Evolutionary conservation across 1,140 invertebrate genomes (phyloP), one percentile per base, ranked within the genome.

Genomic region (Rhagoletis pomonella): DNA sequence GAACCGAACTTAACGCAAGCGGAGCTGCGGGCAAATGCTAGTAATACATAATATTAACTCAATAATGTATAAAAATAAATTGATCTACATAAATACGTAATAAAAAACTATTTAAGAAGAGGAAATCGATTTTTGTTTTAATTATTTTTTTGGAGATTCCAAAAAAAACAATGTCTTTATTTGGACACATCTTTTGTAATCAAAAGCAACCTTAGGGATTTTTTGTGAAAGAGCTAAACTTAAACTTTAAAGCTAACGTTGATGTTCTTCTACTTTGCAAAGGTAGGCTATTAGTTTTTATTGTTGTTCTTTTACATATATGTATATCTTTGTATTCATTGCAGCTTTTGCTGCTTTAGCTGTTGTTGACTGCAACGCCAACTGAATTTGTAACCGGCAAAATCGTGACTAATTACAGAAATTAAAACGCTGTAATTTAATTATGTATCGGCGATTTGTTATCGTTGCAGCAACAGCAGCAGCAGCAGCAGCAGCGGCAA

Each of bases 341-440:
- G 12, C 4, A 17, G n/a, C 44, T 44, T 7, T 69, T 69, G 39
- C 17, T 69, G 67, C 60, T n/a, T 62, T 62, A 62, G 60, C 19
- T 47, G 39, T 69, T 73, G 64, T 67, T 39, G n/a, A 9, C 64
- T 29, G 29, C 64, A 67, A 39, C 29, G 73, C 47, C 47, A 81
- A 81, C 73, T 81, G 73, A 81, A 81, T 81, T 55, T 81, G 73
- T 81, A 81, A 81, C 73, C 50, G 73, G 73, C 90, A 89, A 92
- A 92, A 90, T 92, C 91, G 91, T 92, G 91, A 92, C 91, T 92
- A 92, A 92, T 92, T 92, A 92, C 91, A 91, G 91, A 92, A 92
- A 92, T 92, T 92, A 92, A 92, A 92, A 92, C 91, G 91, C 91
- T 92, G 91, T 92, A 92, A 92, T 92, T 92, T 92, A 92, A 92